Evolutionary conservation across 2,113 vertebrate species (phyloP), one percentile per base, ranked within the genome.

Genomic region (Chaetodon trifascialis): DNA sequence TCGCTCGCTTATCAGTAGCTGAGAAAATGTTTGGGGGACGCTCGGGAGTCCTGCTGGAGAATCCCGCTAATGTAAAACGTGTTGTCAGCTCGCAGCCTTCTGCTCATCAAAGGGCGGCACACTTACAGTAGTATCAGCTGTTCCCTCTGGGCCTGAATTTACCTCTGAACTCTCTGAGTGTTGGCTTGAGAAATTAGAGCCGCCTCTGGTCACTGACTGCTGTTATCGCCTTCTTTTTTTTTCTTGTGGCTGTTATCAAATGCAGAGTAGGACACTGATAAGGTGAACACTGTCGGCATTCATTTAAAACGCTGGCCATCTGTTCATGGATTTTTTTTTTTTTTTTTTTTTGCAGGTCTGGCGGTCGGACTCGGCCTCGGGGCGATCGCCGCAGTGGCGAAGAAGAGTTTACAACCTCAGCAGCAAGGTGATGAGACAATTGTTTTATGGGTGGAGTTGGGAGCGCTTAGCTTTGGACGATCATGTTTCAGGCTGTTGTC

Each of bases 361-460:
- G 98, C 98, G 0, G 95, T 99, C 78, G 97, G 97, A 58, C 95
- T 99, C 66, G 97, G 97, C 69, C 93, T 99, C 1, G 98, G 98
- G 15, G 97, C 97, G 0, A 84, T 99, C 76, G 96, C 97, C 4
- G 97, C 98, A 89, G 96, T 97, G 16, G 97, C 97, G 4, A 99
- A 98, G 94, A 99, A 98, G 92, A 97, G 93, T 83, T 95, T 97
- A 44, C 95, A 95, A 71, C 56, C 93, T 0, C 96, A 97, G 72
- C 69, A 85, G 40, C 44, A 80, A 86, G 86, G 91, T 92, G 83
- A 69, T 9, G 4, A 38, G 10, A 56, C 11, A 30, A 19, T 0
- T 40, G 11, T 51, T 65, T 49, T 30, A 9, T 11, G 11, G 5
- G 7, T 7, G 4, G 30, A 58, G 23, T 36, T 21, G 4, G 17